Evolutionary conservation across 2,113 vertebrate species (phyloP).

Genomic region (Aptenodytes patagonicus): DNA sequence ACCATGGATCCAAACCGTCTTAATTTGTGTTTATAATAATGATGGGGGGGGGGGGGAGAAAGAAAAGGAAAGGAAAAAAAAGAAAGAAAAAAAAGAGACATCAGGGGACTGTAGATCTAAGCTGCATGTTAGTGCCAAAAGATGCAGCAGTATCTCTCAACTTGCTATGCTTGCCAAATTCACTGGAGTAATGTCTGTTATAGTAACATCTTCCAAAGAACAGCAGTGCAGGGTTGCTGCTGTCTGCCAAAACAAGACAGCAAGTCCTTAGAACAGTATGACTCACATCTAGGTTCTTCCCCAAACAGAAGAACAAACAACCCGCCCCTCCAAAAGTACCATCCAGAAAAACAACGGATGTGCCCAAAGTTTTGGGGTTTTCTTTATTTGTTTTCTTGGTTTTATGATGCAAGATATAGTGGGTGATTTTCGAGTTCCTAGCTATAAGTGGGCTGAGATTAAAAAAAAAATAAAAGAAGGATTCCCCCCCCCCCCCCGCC

Average conservation of each 20-base stretch:
- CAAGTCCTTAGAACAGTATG: background rate
- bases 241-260: conserved; percentile 24
- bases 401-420: background rate
- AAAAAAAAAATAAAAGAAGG: background rate
- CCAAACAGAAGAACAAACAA: background rate
- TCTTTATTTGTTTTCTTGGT: background rate
- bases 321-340: background rate
- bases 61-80: background rate
- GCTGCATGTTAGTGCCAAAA: conserved; percentile 52
- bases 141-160: conserved; percentile 26
- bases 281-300: background rate
- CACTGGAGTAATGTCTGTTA: conserved; percentile 48
- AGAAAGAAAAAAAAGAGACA: background rate
- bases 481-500: too few species aligned
- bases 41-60: background rate
- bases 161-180: conserved; percentile 53
- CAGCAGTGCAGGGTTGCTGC: background rate
- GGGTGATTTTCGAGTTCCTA: background rate
- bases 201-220: conserved; percentile 58
- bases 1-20: background rate
- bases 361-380: background rate
- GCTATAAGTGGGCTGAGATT: background rate
- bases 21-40: conserved; percentile 20
- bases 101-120: conserved; percentile 35
- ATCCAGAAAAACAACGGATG: background rate